Conservation (phyloP, 2,797 vertebrate species). For the Sylvilagus floridanus region DNA sequence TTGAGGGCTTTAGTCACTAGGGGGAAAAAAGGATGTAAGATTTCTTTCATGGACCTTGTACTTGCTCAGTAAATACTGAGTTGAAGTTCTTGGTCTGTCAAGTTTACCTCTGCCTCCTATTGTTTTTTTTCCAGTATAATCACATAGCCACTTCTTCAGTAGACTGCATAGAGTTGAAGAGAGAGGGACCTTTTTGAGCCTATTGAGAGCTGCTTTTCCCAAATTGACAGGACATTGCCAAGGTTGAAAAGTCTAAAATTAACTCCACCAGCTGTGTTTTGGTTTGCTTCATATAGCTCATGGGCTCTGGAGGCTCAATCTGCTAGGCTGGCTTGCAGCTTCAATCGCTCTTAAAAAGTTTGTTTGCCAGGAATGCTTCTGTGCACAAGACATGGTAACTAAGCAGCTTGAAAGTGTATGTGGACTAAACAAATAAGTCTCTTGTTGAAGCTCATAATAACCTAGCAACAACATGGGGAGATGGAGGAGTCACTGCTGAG, state of each 20-base stretch:
- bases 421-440: slow-evolving; percentile 64
- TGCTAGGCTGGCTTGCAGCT: neutral
- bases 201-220: slow-evolving; percentile 57
- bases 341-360: slow-evolving; percentile 39
- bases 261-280: slow-evolving; percentile 75
- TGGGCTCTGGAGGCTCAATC: neutral
- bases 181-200: neutral
- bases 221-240: slow-evolving; percentile 51
- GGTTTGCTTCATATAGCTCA: slow-evolving; percentile 44
- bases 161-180: neutral
- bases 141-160: neutral
- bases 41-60: neutral
- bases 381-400: slow-evolving; percentile 56
- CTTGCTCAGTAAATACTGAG: slow-evolving; percentile 14
- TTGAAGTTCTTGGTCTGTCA: slow-evolving; percentile 52
- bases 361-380: slow-evolving; percentile 12
- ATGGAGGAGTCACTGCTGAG: neutral
- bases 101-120: neutral
- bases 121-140: slow-evolving; percentile 7
- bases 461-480: slow-evolving; percentile 20
- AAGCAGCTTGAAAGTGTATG: slow-evolving; percentile 60
- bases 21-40: neutral
- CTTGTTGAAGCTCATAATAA: slow-evolving; percentile 47
- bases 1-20: slow-evolving; percentile 33
- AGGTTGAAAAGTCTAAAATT: slow-evolving; percentile 71